Base-by-base conservation (phyloP, 1,140 invertebrate species). In the Drosophila saltans region DNA sequence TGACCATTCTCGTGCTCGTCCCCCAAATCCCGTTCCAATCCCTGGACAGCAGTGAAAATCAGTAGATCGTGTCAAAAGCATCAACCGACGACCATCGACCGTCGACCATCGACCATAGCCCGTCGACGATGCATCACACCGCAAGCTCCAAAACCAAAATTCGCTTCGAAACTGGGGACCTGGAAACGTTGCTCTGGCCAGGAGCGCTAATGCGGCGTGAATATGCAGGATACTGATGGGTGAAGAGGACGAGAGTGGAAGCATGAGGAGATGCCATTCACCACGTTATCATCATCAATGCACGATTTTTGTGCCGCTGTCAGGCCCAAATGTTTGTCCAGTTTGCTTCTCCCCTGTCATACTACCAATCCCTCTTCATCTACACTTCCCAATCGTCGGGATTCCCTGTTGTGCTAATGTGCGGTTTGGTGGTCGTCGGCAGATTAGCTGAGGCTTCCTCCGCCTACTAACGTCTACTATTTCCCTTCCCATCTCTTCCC, bases 21-120 rank as follows among this genome's bases (percentile, higher is more conserved):
- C 43, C 16, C 21, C 11, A 21, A 52, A 57, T 39, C 43, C 48
- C 52, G 21, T 59, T 26, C 6, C 66, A 60, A 40, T 39, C 45
- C 43, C 45, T 55, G 57, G 61, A 41, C 36, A 33, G 66, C 30
- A 62, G 57, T 48, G 56, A 40, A 71, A 85, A 78, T 86, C 81
- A 88, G 84, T 68, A 74, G 84, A 72, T 88, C 83, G 80, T 88
- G 83, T 86, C 83, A 86, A 88, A 83, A 77, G 83, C 83, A 86
- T 88, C 83, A 80, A 86, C 83, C 83, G 55, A 79, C 21, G 72
- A 60, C 28, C 36, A 59, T 59, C 57, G 57, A 59, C 60, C 28
- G 4, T 30, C 28, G 4, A 30, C 28, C 36, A 59, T 59, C 57
- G 57, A 59, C 60, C 16, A 16, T 16, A 7, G 71, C 56, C 26